Percentiles rank a stretch among this genome's conserved stretches.
These are phyloP conservation scores for Cepaea hortensis DNA, from an alignment of 2,888 invertebrate species.

Conservation along the genomic window DNA sequence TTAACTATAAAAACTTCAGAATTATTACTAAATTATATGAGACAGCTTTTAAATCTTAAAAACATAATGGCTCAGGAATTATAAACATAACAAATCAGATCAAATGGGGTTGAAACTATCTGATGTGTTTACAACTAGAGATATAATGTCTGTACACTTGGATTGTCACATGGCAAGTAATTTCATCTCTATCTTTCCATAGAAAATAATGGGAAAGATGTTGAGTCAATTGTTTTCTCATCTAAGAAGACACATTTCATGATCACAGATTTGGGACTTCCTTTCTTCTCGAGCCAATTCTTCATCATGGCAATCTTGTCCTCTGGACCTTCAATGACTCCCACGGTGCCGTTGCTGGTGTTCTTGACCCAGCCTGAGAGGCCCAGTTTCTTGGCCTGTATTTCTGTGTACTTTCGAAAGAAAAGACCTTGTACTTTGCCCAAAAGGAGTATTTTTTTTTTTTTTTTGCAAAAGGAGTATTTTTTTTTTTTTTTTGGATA, in stretches of 20 bases:
- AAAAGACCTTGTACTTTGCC: no score
- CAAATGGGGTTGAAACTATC: not conserved
- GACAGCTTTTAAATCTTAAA: not conserved
- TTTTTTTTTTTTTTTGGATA: no score
- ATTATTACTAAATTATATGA: no score
- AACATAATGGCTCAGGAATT: not conserved
- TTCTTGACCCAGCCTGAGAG: conserved; percentile 95
- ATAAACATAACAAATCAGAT: not conserved
- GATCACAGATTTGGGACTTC: conserved; percentile 53
- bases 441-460: no score
- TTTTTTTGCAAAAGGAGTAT: no score
- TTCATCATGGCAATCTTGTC: conserved; percentile 58
- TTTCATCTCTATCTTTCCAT: not conserved
- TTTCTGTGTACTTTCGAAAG: conserved; percentile 90
- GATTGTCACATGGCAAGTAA: no score
- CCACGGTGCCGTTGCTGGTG: conserved; percentile 89
- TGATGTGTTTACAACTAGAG: no score
- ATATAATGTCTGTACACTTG: no score
- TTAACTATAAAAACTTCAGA: no score
- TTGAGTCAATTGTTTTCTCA: conserved; percentile 43
- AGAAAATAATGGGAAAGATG: conserved; percentile 6
- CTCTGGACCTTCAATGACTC: conserved; percentile 87
- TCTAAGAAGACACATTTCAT: conserved; percentile 53
- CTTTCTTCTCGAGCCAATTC: conserved; percentile 52
- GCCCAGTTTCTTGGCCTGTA: conserved; percentile 84